Base-by-base conservation (phyloP, 2,888 invertebrate species). In the Tricholauxania praeusta region DNA sequence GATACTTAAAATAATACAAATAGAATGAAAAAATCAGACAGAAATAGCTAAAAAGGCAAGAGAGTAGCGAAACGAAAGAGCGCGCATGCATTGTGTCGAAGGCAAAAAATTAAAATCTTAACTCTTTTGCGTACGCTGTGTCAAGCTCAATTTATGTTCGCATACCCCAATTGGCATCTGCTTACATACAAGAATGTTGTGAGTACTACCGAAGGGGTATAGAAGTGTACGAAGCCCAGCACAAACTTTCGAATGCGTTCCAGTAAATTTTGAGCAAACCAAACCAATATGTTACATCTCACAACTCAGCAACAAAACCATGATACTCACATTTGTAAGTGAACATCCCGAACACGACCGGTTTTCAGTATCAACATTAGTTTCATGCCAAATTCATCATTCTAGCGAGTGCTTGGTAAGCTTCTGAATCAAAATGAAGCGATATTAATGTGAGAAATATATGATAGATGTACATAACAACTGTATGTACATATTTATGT, bases 201-300 rank as follows among this genome's bases (percentile, higher is more conserved):
- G 39, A 39, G 5, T 10, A 39, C 39, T 39, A 4, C 39, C 10
- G 28, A 4, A 28, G 8, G 39, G 39, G 39, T 5, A 57, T 19
- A 12, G 60, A 39, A 60, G 39, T 39, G 7, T 17, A 32, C 15
- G 32, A 62, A 32, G 2, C 47, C 39, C 60, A 62, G 39, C 60
- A 62, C 32, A 57, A 59, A 68, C 68, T 68, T 68, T 48, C 51
- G 19, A 68, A 68, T 68, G 68, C 57, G 49, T 15, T 49, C 22
- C 67, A 67, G 10, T 39, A 39, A 32, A 55, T 19, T 55, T 39
- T 57, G 19, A 57, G 15, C 39, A 63, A 32, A n/a, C 28, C 39
- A 14, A 51, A 52, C 15, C 53, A 15, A n/a, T 47, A 63, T 14
- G 6, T 55, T 12, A 5, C 12, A 17, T 12, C 19, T 8, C n/a